phyloP scores from a whole-genome alignment of 1,140 invertebrate genomes.

The Eurosta solidaginis region DNA sequence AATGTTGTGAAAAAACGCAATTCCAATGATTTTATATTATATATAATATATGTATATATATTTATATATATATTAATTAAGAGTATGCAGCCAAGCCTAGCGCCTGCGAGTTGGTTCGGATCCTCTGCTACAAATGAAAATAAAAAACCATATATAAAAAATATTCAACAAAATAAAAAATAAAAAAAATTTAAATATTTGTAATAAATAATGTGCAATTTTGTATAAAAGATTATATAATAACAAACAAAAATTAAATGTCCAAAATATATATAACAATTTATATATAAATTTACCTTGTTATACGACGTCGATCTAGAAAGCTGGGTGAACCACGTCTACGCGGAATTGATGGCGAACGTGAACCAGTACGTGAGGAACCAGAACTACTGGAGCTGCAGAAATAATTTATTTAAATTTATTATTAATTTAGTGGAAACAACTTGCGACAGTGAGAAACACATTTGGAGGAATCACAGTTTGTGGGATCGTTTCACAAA shows the following conservation, averaged over 20 bases:
- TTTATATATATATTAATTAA: constrained; percentile 13
- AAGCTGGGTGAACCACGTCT: constrained; percentile 89
- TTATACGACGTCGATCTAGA: constrained; percentile 84
- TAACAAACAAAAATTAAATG: not conserved
- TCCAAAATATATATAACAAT: not conserved
- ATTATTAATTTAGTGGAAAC: not conserved
- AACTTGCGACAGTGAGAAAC: not conserved
- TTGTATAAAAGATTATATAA: not conserved
- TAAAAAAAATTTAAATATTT: constrained; percentile 28
- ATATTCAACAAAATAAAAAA: not conserved
- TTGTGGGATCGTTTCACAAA: no score
- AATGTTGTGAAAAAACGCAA: constrained; percentile 29
- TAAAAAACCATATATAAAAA: constrained; percentile 56
- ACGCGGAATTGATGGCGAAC: constrained; percentile 84
- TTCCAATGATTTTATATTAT: constrained; percentile 43
- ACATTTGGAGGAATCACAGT: not conserved
- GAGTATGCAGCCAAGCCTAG: constrained; percentile 31
- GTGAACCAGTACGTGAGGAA: constrained; percentile 63
- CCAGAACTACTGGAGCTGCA: constrained; percentile 40
- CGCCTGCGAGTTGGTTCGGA: constrained; percentile 57
- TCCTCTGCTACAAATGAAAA: constrained; percentile 61
- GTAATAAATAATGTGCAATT: constrained; percentile 30
- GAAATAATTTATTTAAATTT: not conserved
- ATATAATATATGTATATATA: not conserved
- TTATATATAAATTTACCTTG: constrained; percentile 70